Evolutionary conservation across 2,797 vertebrate genomes (phyloP).

Genomic region (Oreortyx pictus): DNA sequence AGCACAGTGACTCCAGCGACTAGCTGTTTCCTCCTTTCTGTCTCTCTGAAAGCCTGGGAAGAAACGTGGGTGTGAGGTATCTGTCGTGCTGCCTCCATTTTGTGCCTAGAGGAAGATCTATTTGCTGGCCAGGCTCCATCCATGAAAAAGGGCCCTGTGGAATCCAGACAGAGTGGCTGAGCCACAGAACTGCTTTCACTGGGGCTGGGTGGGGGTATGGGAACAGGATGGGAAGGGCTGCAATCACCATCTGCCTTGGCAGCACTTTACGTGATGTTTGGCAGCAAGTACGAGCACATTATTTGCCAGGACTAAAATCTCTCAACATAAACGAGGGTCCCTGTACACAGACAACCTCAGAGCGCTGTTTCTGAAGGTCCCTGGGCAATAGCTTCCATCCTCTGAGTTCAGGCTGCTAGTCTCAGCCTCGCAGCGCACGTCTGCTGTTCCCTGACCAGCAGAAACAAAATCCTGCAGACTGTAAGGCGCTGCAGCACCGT

Average conservation of each 20-base stretch:
- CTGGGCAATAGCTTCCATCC: not conserved
- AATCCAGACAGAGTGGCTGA: not conserved
- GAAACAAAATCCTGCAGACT: not conserved
- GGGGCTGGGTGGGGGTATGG: fast-evolving
- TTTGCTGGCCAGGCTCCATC: not conserved
- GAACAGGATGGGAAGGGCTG: not conserved
- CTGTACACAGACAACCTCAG: fast-evolving
- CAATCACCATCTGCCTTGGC: not conserved
- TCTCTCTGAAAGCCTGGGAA: not conserved
- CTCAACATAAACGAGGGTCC: not conserved
- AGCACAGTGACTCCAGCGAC: fast-evolving
- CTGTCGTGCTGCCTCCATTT: not conserved
- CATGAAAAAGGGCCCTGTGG: not conserved
- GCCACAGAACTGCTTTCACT: not conserved
- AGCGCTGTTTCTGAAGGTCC: not conserved
- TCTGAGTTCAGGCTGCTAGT: not conserved
- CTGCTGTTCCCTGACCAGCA: no score
- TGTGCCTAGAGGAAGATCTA: not conserved
- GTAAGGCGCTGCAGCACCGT: not conserved
- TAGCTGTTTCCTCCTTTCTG: not conserved
- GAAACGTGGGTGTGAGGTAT: fast-evolving
- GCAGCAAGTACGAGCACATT: fast-evolving
- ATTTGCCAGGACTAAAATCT: not conserved
- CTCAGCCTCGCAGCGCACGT: no score
- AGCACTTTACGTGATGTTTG: not conserved